Evolutionary conservation across 1,140 invertebrate species (phyloP).

Genomic region (Stenopsyche tienmushanensis): DNA sequence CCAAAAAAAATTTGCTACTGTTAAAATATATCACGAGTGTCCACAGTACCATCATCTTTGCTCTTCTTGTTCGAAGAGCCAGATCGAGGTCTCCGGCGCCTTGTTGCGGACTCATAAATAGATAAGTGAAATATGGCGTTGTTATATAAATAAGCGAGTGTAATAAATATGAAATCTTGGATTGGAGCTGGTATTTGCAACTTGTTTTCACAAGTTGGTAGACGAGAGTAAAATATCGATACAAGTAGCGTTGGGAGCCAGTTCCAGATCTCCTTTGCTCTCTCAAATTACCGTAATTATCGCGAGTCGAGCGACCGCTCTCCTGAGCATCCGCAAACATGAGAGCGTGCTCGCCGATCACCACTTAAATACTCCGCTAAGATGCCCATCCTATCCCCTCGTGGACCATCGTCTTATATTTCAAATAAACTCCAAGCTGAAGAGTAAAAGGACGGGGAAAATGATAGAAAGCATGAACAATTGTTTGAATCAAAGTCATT

Average conservation of each 20-base stretch:
- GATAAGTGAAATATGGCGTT: background rate
- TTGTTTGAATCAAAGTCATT: no score
- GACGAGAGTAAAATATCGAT: slow-evolving; percentile 1
- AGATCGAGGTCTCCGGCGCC: no score
- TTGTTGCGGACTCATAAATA: no score
- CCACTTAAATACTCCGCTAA: no score
- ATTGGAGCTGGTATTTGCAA: background rate
- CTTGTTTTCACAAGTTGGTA: slow-evolving; percentile 22
- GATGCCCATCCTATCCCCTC: background rate
- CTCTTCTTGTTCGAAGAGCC: background rate
- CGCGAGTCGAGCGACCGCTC: slow-evolving; percentile 18
- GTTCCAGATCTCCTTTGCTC: slow-evolving; percentile 30
- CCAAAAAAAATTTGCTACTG: no score
- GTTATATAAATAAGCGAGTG: background rate
- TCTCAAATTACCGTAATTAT: slow-evolving; percentile 35
- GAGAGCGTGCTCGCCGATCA: slow-evolving; percentile 25
- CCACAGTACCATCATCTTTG: background rate
- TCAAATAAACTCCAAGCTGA: background rate
- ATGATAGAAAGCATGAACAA: no score
- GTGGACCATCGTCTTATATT: background rate
- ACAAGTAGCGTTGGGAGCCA: slow-evolving; percentile 27
- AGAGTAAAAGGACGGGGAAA: no score
- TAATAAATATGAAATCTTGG: background rate
- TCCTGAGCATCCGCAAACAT: slow-evolving; percentile 17
- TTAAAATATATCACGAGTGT: no score